These are phyloP conservation scores for Perognathus longimembris DNA, from an alignment of 2,113 vertebrate species.

Conservation along the genomic window DNA sequence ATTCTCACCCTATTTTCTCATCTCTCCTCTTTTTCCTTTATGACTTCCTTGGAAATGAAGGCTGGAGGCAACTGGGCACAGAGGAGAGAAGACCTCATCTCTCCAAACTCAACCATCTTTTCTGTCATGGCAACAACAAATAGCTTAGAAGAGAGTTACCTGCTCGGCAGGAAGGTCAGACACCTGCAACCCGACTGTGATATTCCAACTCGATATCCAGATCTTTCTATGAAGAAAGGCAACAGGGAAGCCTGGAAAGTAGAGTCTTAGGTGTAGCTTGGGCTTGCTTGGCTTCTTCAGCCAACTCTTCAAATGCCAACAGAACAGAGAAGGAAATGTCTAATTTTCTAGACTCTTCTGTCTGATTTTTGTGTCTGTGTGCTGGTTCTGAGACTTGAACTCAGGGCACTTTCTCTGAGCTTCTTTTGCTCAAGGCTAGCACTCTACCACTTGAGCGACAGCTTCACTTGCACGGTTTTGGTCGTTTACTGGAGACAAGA, in stretches of 20 bases:
- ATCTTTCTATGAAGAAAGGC: neutral
- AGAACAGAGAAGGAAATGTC: neutral
- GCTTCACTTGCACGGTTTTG: no score
- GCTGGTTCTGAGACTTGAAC: no score
- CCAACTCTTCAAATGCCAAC: neutral
- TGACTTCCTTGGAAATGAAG: neutral
- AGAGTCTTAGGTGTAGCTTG: neutral
- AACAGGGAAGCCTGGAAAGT: fast-evolving
- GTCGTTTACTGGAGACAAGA: no score
- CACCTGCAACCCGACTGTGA: neutral
- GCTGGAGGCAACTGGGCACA: neutral
- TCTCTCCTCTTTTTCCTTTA: neutral
- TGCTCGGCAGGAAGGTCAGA: neutral
- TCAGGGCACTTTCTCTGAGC: no score
- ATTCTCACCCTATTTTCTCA: neutral
- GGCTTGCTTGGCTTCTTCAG: neutral
- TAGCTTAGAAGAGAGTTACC: neutral
- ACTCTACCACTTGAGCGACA: no score
- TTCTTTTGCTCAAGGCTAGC: no score
- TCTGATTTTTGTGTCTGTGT: no score
- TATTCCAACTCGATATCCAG: neutral
- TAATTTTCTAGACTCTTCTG: neutral
- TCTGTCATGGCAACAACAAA: neutral
- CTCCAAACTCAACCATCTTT: neutral
- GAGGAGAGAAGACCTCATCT: neutral